Conservation (phyloP, 1,140 invertebrate species). For the Phymorhynchus buccinoides region DNA sequence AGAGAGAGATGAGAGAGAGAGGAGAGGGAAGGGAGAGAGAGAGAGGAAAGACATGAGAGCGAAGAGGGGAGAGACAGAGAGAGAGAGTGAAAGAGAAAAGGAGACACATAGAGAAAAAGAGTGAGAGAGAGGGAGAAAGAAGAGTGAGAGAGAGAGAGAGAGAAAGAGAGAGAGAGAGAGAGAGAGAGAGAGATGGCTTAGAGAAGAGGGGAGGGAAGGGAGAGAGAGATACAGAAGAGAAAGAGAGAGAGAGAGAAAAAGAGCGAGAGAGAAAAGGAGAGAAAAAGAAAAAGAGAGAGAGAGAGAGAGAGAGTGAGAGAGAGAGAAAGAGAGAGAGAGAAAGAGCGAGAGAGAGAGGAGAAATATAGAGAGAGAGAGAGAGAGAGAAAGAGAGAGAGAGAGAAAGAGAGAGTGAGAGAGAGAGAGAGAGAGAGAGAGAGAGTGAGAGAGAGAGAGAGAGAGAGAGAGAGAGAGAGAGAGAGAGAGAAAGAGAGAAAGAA, state of each 20-base stretch:
- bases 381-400: background rate
- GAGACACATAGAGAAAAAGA: no score
- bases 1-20: no score
- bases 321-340: conserved; percentile 17
- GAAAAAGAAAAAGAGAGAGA: background rate
- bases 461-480: background rate
- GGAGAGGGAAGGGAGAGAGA: no score
- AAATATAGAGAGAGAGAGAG: background rate
- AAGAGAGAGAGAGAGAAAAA: background rate
- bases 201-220: background rate
- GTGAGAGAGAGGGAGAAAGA: no score
- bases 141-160: background rate
- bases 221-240: background rate
- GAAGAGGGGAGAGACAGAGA: no score
- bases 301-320: conserved; percentile 15
- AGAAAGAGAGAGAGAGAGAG: conserved; percentile 1
- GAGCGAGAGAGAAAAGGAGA: background rate
- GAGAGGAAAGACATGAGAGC: no score
- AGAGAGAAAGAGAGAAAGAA: background rate
- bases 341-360: background rate
- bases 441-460: background rate
- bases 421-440: background rate
- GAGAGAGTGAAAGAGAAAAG: no score
- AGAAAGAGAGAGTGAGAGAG: background rate
- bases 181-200: background rate